Evolutionary conservation across 2,113 vertebrate genomes (phyloP), one percentile per base, ranked within the genome.

Genomic region (Tringa solitaria): DNA sequence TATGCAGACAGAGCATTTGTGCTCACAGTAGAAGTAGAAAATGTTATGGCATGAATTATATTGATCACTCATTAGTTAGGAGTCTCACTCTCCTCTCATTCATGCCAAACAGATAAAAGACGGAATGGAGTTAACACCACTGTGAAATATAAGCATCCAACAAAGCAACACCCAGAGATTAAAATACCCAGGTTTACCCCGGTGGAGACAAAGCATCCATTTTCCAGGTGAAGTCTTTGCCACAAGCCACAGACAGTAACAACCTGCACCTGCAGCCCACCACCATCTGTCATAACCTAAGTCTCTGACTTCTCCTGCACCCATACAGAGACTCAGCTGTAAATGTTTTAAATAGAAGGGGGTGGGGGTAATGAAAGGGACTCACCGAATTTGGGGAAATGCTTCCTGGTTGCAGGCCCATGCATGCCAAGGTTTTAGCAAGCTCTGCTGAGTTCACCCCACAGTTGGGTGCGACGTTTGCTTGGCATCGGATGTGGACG

Each of bases 381-480:
- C 98, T 98, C 95, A 98, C 98, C 37, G 98, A 98, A 89, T 98
- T 98, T 57, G 98, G 98, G 57, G 99, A 97, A 69, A 99, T 98
- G 59, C 98, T 99, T 83, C 98, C 99, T 0, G 99, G 98, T 35
- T 99, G 99, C 80, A 99, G 98, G 33, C 99, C 99, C 99, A 99
- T 99, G 92, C 99, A 99, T 0, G 99, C 99, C 72, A 99, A 98
- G 45, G 96, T 99, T 94, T 99, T 99, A 83, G 99, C 99, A 20
- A 99, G 98, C 79, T 99, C 99, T 87, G 98, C 99, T 1, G 98
- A 98, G 45, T 99, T 99, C 67, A 99, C 99, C 23, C 99, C 99
- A 37, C 99, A 99, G 97, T 98, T 99, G 0, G 99, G 99, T 10
- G 99, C 99, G 37, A 99, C 99, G 0, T 99, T 99, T 32, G 98